Conservation (phyloP, 1,140 invertebrate genomes). For the Ectropis grisescens region DNA sequence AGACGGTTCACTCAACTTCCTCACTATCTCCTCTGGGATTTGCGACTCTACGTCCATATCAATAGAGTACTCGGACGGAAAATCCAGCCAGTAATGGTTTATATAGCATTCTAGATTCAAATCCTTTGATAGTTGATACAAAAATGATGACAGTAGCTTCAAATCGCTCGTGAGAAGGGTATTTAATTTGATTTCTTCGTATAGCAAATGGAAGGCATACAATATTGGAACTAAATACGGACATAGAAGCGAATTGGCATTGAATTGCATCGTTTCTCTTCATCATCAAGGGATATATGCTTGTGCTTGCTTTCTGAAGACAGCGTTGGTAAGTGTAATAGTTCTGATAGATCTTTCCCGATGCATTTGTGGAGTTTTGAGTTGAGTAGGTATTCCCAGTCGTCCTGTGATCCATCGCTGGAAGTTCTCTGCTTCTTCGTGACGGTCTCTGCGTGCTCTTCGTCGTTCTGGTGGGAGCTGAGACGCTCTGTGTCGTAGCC, state of each 20-base stretch:
- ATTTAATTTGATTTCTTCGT: conserved; percentile 92
- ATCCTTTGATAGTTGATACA: conserved; percentile 85
- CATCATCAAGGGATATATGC: too few relatives aligned
- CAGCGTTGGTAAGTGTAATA: conserved; percentile 36
- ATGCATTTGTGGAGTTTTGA: conserved; percentile 70
- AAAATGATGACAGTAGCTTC: conserved; percentile 77
- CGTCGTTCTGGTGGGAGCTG: conserved; percentile 53
- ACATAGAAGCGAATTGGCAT: conserved; percentile 79
- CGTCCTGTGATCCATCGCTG: conserved; percentile 75
- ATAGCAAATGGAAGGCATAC: conserved; percentile 88
- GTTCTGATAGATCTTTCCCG: conserved; percentile 27
- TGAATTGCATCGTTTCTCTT: conserved; percentile 68
- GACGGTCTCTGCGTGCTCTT: conserved; percentile 62
- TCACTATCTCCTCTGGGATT: conserved; percentile 68
- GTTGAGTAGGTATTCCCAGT: conserved; percentile 83
- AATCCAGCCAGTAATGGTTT: conserved; percentile 90
- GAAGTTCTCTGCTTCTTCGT: conserved; percentile 75
- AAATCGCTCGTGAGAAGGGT: conserved; percentile 78
- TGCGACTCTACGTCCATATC: conserved; percentile 51
- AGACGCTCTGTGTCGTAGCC: conserved; percentile 82
- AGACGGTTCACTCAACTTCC: conserved; percentile 74
- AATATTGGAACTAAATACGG: conserved; percentile 81
- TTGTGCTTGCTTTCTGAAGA: conserved; percentile 16
- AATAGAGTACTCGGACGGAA: conserved; percentile 74
- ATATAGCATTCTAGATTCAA: conserved; percentile 80